phyloP scores from a whole-genome alignment of 2,888 invertebrate species.

The Cartodere bifasciata region DNA sequence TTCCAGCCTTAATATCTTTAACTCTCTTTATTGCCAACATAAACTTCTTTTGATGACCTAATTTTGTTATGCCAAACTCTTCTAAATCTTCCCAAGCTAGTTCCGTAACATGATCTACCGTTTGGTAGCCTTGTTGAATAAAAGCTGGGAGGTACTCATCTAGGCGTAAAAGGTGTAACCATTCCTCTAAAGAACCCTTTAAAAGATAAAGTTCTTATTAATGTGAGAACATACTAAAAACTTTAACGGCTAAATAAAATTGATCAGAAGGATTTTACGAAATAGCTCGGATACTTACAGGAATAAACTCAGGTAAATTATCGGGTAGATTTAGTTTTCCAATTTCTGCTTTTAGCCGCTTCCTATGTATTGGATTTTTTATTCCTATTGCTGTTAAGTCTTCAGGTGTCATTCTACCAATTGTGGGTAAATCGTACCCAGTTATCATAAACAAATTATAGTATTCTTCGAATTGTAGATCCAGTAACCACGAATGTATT shows the following conservation, averaged over 20 bases:
- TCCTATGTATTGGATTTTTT: slow-evolving; percentile 94
- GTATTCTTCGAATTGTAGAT: slow-evolving; percentile 91
- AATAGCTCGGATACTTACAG: too few species aligned
- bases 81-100: slow-evolving; percentile 98
- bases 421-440: slow-evolving; percentile 95
- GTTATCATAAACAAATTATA: slow-evolving; percentile 85
- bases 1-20: slow-evolving; percentile 83
- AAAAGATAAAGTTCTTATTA: slow-evolving; percentile 9
- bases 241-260: too few species aligned
- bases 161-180: slow-evolving; percentile 80
- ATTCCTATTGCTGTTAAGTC: slow-evolving; percentile 81
- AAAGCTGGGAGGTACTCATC: slow-evolving; percentile 88
- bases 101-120: slow-evolving; percentile 87
- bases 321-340: slow-evolving; percentile 88
- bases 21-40: slow-evolving; percentile 92
- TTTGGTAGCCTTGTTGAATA: slow-evolving; percentile 84
- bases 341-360: slow-evolving; percentile 91
- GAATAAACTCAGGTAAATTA: slow-evolving; percentile 89
- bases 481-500: slow-evolving; percentile 87
- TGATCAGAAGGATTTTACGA: too few species aligned
- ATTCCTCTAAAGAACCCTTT: slow-evolving; percentile 89
- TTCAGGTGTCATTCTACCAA: slow-evolving; percentile 98
- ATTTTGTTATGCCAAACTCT: slow-evolving; percentile 85
- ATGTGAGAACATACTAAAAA: too few species aligned
- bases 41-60: slow-evolving; percentile 98